Conservation (phyloP, 2,888 invertebrate species). For the Spilarctia lutea region DNA sequence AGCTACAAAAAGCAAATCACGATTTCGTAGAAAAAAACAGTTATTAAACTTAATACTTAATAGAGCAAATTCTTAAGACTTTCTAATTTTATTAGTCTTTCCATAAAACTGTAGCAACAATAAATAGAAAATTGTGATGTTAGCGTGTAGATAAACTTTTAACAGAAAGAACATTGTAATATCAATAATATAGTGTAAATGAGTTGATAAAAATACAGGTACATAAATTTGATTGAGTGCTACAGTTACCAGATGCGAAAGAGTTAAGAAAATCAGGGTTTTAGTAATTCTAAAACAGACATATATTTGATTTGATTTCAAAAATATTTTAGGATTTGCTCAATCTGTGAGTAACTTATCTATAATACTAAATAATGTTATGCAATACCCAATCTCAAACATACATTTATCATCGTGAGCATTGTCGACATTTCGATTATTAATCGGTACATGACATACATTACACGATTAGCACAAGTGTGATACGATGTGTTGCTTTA, state of each 20-base stretch:
- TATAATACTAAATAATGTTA: conserved; percentile 31
- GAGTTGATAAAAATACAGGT: background rate
- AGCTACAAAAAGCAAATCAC: background rate
- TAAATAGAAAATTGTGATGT: background rate
- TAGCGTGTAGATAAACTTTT: background rate
- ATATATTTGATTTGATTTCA: background rate
- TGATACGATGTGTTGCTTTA: background rate
- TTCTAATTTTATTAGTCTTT: conserved; percentile 13
- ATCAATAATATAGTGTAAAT: no score
- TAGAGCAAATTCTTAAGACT: conserved; percentile 9
- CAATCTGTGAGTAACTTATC: background rate
- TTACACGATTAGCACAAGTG: conserved; percentile 22
- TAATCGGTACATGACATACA: background rate
- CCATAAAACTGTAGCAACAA: background rate
- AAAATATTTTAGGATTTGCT: background rate
- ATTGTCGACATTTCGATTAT: conserved; percentile 9
- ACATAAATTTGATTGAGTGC: background rate
- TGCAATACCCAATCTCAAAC: conserved; percentile 31
- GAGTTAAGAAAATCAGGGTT: background rate
- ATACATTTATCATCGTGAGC: conserved; percentile 16
- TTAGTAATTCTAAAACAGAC: background rate
- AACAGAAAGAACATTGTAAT: background rate
- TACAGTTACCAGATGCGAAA: background rate
- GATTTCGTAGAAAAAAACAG: background rate
- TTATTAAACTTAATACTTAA: conserved; percentile 10